These are phyloP conservation scores for Scophthalmus maximus DNA, from an alignment of 2,113 vertebrate genomes.

Conservation along the genomic window DNA sequence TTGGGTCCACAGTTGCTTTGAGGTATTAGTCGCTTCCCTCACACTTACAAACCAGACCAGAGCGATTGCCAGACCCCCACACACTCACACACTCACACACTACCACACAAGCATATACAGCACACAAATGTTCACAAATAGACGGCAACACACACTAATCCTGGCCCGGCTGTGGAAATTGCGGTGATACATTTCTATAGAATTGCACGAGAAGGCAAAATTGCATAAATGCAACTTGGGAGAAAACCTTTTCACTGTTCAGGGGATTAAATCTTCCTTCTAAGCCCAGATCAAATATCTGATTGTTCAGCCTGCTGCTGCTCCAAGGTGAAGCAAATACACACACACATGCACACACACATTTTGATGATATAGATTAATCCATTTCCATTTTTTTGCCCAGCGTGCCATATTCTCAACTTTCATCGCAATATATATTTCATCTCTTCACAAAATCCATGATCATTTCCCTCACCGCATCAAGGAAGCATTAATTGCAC, in stretches of 20 bases:
- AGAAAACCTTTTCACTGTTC: constrained; percentile 78
- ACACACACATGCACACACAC: constrained; percentile 42
- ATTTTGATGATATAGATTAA: constrained; percentile 66
- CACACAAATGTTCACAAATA: constrained; percentile 55
- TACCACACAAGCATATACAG: constrained; percentile 36
- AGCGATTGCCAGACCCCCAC: constrained; percentile 46
- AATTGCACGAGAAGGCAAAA: constrained; percentile 80
- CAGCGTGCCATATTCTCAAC: constrained; percentile 32
- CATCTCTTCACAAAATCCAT: constrained; percentile 43
- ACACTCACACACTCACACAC: constrained; percentile 53
- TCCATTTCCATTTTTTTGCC: constrained; percentile 45
- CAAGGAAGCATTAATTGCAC: constrained; percentile 60
- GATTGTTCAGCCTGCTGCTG: constrained; percentile 77
- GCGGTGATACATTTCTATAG: constrained; percentile 79
- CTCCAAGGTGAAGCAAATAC: constrained; percentile 70
- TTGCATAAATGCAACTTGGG: constrained; percentile 81
- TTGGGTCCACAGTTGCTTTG: constrained; percentile 70
- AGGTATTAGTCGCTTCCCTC: constrained; percentile 69
- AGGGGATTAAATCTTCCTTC: constrained; percentile 79
- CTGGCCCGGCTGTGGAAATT: constrained; percentile 67
- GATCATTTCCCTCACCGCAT: constrained; percentile 34
- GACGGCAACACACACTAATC: constrained; percentile 74
- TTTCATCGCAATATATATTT: constrained; percentile 36
- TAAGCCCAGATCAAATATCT: constrained; percentile 82
- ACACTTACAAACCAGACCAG: constrained; percentile 53